phyloP scores from a whole-genome alignment of 2,113 vertebrate species.

The Rhinichthys klamathensis region DNA sequence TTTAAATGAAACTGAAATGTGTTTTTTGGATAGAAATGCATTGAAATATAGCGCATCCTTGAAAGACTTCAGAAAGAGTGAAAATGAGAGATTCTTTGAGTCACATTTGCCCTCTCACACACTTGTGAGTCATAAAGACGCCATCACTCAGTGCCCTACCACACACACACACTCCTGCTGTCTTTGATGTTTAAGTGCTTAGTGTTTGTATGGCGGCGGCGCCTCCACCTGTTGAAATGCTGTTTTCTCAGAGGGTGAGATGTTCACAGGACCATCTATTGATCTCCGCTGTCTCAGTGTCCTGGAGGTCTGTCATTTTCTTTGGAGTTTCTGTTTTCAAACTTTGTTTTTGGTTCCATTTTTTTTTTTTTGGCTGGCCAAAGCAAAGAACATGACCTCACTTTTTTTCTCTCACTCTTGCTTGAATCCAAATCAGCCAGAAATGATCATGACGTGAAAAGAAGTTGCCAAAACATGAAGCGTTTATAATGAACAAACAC shows the following conservation, averaged over 20 bases:
- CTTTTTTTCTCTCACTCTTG: neutral
- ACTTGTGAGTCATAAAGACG: neutral
- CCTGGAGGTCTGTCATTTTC: constrained; percentile 4
- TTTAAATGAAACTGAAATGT: neutral
- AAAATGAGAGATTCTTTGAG: neutral
- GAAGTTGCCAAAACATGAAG: constrained; percentile 7
- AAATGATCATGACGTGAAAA: neutral
- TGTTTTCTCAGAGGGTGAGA: constrained; percentile 26
- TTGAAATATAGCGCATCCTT: neutral
- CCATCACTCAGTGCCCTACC: neutral
- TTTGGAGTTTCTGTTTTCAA: neutral
- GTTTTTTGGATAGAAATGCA: neutral
- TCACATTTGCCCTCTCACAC: neutral
- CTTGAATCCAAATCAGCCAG: neutral
- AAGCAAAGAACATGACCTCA: neutral
- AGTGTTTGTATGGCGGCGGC: neutral
- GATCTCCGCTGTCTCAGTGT: neutral
- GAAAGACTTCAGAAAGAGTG: neutral
- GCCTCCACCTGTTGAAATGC: constrained; percentile 38
- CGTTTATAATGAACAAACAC: neutral
- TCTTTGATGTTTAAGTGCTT: constrained; percentile 23
- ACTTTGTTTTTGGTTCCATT: neutral
- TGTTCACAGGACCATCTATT: constrained; percentile 1
- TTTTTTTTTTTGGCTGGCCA: neutral
- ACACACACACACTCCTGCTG: constrained; percentile 24